Evolutionary conservation across 1,140 invertebrate genomes (phyloP).

Genomic region (Eupeodes corollae): DNA sequence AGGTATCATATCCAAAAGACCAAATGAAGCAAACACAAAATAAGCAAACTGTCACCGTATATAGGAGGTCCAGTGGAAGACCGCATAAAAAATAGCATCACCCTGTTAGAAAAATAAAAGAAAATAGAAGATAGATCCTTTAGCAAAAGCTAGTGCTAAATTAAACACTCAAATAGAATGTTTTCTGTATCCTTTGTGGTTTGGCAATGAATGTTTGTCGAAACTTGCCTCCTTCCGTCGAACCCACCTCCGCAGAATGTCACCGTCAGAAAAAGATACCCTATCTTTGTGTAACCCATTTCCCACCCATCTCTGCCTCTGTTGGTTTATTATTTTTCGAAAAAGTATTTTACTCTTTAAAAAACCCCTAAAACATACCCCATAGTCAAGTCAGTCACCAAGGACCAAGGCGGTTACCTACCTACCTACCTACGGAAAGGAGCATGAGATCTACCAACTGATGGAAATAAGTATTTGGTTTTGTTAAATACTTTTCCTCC

Average conservation of each 20-base stretch:
- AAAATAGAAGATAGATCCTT: too few relatives aligned
- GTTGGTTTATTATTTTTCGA: too few relatives aligned
- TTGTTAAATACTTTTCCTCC: neutral
- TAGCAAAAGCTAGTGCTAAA: conserved; percentile 2
- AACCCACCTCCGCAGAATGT: neutral
- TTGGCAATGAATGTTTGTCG: neutral
- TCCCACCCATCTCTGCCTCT: neutral
- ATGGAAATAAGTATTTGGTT: neutral
- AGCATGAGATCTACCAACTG: too few relatives aligned
- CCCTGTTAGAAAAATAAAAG: too few relatives aligned
- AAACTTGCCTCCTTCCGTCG: neutral
- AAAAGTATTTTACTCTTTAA: neutral
- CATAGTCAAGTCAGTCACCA: too few relatives aligned
- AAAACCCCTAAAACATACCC: too few relatives aligned
- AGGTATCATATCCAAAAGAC: too few relatives aligned
- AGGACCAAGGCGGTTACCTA: too few relatives aligned
- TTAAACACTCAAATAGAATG: conserved; percentile 3
- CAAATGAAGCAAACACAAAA: too few relatives aligned
- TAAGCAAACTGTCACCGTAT: neutral
- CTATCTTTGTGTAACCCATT: neutral
- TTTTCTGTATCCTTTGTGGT: conserved; percentile 2
- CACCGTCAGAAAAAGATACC: too few relatives aligned
- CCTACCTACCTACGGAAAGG: too few relatives aligned
- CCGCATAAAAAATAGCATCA: too few relatives aligned
- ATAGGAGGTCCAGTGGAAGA: neutral